Conservation (phyloP, 2,113 vertebrate species). For the Gavialis gangeticus region DNA sequence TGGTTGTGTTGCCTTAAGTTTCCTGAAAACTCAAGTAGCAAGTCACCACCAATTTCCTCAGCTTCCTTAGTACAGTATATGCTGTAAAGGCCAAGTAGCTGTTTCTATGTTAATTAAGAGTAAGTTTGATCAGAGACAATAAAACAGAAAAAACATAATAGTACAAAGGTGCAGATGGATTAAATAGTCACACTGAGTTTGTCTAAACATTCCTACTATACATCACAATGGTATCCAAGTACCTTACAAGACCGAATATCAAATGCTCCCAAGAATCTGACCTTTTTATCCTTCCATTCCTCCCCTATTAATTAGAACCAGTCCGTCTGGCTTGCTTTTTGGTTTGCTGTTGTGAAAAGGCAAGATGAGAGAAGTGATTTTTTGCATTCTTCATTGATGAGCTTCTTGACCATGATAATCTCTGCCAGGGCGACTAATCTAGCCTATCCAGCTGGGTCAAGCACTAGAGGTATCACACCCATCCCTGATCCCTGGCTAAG, state of each 20-base stretch:
- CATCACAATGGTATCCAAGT: neutral
- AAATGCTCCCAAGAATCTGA: neutral
- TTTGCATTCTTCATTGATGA: neutral
- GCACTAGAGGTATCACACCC: too few species aligned
- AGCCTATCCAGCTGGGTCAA: too few species aligned
- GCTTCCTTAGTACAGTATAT: neutral
- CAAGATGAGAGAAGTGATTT: neutral
- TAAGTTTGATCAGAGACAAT: neutral
- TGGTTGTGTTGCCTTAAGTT: neutral
- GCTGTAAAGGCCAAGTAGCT: neutral
- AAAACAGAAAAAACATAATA: neutral
- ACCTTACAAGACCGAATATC: neutral
- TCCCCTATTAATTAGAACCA: neutral
- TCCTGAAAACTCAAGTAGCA: neutral
- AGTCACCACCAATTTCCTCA: neutral
- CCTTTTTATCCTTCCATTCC: fast-evolving
- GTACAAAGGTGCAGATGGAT: neutral
- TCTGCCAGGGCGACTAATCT: neutral
- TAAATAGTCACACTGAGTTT: neutral
- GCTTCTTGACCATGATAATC: neutral
- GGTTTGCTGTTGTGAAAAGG: neutral
- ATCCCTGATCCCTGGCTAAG: too few species aligned
- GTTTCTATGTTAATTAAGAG: neutral
- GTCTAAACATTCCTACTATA: neutral
- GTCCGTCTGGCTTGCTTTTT: neutral